Evolutionary conservation across 2,797 vertebrate genomes (phyloP).

Genomic region (Phataginus tricuspis): DNA sequence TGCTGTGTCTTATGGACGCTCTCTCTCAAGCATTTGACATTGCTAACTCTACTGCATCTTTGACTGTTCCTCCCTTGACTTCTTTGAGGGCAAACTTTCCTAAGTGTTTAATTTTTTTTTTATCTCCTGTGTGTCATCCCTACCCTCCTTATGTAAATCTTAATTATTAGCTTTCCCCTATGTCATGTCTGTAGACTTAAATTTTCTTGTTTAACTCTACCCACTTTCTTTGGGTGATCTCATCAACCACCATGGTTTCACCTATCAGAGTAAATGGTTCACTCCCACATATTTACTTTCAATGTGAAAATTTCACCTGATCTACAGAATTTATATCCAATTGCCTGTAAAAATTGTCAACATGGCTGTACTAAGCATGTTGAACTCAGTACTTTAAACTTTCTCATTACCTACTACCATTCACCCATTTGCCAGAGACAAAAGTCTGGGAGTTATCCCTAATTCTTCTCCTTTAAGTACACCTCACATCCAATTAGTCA

Average conservation of each 20-base stretch:
- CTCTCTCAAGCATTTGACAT: not conserved
- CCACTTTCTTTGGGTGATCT: not conserved
- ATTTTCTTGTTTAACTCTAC: not conserved
- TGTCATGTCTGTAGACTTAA: not conserved
- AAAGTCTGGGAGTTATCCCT: not conserved
- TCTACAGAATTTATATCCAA: not conserved
- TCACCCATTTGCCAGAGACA: not conserved
- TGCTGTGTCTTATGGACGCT: not conserved
- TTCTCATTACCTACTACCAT: not conserved
- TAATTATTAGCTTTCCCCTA: not conserved
- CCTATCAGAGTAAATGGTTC: not conserved
- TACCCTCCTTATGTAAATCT: not conserved
- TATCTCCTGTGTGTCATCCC: not conserved
- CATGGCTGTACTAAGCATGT: not conserved
- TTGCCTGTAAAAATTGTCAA: not conserved
- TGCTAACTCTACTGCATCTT: not conserved
- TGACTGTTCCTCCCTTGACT: not conserved
- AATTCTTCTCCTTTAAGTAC: not conserved
- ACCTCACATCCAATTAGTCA: not conserved
- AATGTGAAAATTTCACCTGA: not conserved
- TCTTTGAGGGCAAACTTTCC: not conserved
- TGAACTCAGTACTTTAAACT: not conserved
- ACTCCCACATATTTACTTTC: not conserved
- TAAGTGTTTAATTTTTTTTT: not conserved
- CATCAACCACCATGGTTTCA: not conserved